Evolutionary conservation across 30 jellyfish, hydroid and myxozoan species (phyloP), one percentile per base, ranked within the genome.

Genomic region (Aurelia sp.): DNA sequence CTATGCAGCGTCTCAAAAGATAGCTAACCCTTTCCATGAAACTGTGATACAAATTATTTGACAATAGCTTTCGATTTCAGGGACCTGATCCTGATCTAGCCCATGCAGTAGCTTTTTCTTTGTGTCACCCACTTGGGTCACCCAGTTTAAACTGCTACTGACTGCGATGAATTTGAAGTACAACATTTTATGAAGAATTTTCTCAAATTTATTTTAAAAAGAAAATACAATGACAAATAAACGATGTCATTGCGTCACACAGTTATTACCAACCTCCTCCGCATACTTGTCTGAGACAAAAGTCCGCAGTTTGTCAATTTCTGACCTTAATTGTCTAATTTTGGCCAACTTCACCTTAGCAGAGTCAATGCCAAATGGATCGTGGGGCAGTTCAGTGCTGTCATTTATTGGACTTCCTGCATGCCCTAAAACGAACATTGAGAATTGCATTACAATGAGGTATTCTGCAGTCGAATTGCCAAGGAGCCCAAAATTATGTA

Each of bases 241-340:
- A 6, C 50, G 18, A 37, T 12, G 20, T 73, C 62, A 92, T 77
- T 92, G 98, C n/a, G 97, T 86, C 11, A 87, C 80, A 66, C 98
- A 92, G 72, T 92, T 89, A 73, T 76, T 84, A 11, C 98, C 99
- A 27, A 95, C 93, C 62, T 95, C 97, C 58, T 95, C 97, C 5
- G 99, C 99, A 83, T 95, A 90, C 63, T 90, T 90, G 33, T 95
- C 99, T 1, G 97, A 85, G 11, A 95, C 88, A 61, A 90, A 66
- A 4, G 91, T 74, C 19, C 99, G 76, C 8, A 95, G 69, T 30
- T 76, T 85, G 52, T 89, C 97, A 31, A 89, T 62, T 37, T 89
- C 96, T 18, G 78, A 63, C 20, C 96, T 81, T 58, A 90, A 65
- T 50, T 75, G 88, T 51, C 86, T 55, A 59, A 95, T 82, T 57